These are phyloP conservation scores for Clepsis dumicolana DNA, from an alignment of 2,888 invertebrate species.

Conservation along the genomic window DNA sequence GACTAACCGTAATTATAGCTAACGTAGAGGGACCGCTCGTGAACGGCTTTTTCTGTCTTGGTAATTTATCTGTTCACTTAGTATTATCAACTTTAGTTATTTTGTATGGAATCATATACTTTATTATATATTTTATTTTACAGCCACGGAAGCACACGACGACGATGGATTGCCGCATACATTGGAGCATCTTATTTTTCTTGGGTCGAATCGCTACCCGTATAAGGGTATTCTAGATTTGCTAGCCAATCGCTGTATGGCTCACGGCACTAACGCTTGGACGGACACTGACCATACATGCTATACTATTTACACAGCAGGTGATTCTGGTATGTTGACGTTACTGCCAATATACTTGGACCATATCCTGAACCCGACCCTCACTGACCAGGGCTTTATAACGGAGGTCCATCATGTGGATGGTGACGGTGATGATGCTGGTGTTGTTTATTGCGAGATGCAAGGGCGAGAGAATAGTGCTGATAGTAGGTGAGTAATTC, in stretches of 20 bases:
- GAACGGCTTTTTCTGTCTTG: conserved; percentile 94
- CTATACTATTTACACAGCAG: conserved; percentile 95
- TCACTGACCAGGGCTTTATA: conserved; percentile 92
- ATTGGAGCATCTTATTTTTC: conserved; percentile 95
- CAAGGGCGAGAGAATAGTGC: conserved; percentile 94
- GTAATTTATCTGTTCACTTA: conserved; percentile 78
- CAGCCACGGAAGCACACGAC: conserved; percentile 96
- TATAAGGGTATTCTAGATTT: conserved; percentile 96
- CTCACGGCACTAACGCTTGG: conserved; percentile 97
- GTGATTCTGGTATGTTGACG: conserved; percentile 93
- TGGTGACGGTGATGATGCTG: conserved; percentile 95
- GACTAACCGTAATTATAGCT: conserved; percentile 93
- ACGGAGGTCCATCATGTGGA: conserved; percentile 98
- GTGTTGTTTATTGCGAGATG: conserved; percentile 98
- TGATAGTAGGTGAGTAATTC: conserved; percentile 83
- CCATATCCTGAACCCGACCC: conserved; percentile 94
- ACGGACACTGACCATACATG: conserved; percentile 95
- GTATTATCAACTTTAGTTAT: conserved; percentile 14
- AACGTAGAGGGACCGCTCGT: conserved; percentile 96
- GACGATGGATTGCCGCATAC: conserved; percentile 98
- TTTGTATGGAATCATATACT: neutral
- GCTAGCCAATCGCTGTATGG: conserved; percentile 95
- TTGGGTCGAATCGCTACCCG: conserved; percentile 96
- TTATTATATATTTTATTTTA: conserved; percentile 19
- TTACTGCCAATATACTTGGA: conserved; percentile 96